phyloP scores from a whole-genome alignment of 2,113 vertebrate species.

The Dasyornis broadbenti region DNA sequence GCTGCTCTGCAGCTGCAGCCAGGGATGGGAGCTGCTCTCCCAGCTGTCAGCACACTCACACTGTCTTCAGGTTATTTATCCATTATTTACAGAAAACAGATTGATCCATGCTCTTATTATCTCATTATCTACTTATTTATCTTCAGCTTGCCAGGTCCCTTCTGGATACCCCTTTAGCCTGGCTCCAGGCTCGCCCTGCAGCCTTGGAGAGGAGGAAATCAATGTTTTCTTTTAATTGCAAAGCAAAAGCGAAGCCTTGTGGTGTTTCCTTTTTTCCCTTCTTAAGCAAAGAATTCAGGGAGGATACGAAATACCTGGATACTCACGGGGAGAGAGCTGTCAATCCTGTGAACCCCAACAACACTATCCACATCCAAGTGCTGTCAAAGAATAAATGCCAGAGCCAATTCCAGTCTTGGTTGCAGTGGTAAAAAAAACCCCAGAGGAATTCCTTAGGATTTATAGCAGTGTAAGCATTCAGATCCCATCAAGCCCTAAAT shows the following conservation, averaged over 20 bases:
- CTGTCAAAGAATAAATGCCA: background rate
- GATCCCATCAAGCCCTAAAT: background rate
- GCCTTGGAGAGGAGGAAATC: background rate
- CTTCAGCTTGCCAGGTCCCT: background rate
- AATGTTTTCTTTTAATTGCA: background rate
- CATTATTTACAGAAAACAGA: background rate
- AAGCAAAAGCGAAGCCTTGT: background rate
- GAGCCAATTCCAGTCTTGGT: background rate
- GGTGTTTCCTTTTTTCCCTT: background rate
- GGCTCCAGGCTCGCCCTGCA: background rate
- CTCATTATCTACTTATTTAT: background rate
- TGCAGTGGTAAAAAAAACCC: background rate
- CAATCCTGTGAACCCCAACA: background rate
- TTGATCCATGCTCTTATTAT: background rate
- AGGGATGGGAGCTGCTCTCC: background rate
- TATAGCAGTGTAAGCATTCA: background rate
- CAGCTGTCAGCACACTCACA: background rate
- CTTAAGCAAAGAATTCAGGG: background rate
- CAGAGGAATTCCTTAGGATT: background rate
- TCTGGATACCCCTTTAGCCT: background rate
- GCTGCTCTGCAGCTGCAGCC: background rate
- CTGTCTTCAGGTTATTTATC: background rate
- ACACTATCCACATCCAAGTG: fast-evolving
- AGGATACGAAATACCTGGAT: background rate
- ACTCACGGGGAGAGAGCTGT: background rate